phyloP scores from a whole-genome alignment of 2,888 invertebrate species.

The Cosmia pyralina region DNA sequence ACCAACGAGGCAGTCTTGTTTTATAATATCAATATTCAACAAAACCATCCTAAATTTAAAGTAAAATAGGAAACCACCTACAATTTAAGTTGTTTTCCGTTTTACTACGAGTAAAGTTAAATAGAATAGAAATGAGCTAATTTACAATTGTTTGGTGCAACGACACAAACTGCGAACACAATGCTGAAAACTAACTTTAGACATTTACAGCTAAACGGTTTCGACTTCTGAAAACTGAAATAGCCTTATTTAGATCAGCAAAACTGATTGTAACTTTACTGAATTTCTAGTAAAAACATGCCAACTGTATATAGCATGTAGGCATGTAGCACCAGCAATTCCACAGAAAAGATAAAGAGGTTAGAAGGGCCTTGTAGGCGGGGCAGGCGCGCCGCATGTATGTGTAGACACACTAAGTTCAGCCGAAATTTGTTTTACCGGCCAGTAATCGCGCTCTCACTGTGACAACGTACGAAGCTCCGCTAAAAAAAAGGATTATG shows the following conservation, averaged over 20 bases:
- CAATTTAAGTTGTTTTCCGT: not conserved
- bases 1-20: not conserved
- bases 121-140: constrained; percentile 18
- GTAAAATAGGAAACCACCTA: not conserved
- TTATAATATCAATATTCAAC: not conserved
- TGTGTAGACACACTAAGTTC: too few species aligned
- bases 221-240: constrained; percentile 21
- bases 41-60: not conserved
- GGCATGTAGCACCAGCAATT: too few species aligned
- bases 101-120: constrained; percentile 20
- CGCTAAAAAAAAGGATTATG: too few species aligned
- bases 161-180: constrained; percentile 13
- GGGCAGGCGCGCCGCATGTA: too few species aligned
- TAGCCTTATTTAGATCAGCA: not conserved
- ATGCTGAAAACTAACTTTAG: constrained; percentile 17
- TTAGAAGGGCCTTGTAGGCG: too few species aligned
- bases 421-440: too few species aligned
- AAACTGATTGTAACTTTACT: not conserved
- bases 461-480: too few species aligned
- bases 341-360: too few species aligned
- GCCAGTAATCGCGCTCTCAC: too few species aligned
- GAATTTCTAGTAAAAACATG: not conserved
- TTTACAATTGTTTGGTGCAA: constrained; percentile 17
- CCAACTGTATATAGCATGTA: not conserved
- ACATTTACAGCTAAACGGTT: constrained; percentile 8